Percentiles rank a stretch among this genome's conserved stretches.
phyloP scores from a whole-genome alignment of 2,797 vertebrate genomes.

The Danio aesculapii region DNA sequence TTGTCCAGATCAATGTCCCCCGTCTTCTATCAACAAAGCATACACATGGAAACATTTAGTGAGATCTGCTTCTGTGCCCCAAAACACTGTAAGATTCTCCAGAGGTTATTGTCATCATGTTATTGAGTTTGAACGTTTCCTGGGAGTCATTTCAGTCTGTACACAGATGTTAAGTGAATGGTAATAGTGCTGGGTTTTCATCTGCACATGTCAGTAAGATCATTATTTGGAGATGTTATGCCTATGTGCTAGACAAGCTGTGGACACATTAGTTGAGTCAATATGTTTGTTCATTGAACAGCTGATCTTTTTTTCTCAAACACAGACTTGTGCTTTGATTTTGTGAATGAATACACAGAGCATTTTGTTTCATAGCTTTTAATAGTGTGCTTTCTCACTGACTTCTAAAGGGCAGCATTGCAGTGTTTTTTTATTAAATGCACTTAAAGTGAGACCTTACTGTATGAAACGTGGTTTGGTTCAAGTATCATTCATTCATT shows the following conservation, averaged over 20 bases:
- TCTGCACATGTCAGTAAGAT: constrained; percentile 11
- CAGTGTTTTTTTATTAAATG: neutral
- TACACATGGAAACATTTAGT: constrained; percentile 30
- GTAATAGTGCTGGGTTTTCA: neutral
- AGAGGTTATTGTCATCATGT: constrained; percentile 29
- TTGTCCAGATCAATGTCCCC: neutral
- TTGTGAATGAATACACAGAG: neutral
- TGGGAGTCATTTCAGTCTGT: constrained; percentile 20
- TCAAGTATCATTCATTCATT: too few species aligned
- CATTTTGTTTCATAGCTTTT: neutral
- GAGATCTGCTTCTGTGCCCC: constrained; percentile 28
- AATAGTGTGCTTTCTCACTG: neutral
- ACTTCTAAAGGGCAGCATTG: neutral
- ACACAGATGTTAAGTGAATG: constrained; percentile 24
- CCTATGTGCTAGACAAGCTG: neutral
- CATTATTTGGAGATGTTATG: neutral
- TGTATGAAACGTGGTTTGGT: neutral
- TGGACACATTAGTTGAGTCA: neutral
- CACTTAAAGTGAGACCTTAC: neutral
- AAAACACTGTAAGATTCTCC: constrained; percentile 25
- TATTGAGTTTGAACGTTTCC: constrained; percentile 29
- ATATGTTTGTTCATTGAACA: neutral
- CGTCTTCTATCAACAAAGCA: constrained; percentile 7
- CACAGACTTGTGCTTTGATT: neutral
- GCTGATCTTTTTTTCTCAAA: neutral